Evolutionary conservation across 2,888 invertebrate species (phyloP).

Genomic region (Adelognathus sp.): DNA sequence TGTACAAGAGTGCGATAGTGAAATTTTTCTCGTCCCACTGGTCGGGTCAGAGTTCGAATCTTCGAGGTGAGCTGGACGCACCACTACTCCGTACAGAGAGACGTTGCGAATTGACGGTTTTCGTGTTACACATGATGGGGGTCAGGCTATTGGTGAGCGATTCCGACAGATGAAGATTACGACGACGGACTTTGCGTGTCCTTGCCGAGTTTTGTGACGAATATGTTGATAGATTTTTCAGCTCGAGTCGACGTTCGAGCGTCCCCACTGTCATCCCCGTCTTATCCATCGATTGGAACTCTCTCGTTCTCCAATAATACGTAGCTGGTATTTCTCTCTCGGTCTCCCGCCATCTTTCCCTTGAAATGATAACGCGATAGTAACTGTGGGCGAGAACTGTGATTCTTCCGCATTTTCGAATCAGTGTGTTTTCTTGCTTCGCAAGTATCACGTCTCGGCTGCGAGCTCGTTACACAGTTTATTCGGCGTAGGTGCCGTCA

Average conservation of each 20-base stretch:
- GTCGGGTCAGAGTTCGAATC: constrained; percentile 63
- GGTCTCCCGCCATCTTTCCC: not conserved
- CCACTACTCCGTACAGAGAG: not conserved
- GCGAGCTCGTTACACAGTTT: not conserved
- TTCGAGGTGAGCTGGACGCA: constrained; percentile 40
- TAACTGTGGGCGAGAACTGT: constrained; percentile 2
- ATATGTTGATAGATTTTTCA: not conserved
- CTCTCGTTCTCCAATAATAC: not conserved
- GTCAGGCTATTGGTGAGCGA: not conserved
- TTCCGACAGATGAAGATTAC: not conserved
- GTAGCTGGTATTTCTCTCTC: constrained; percentile 6
- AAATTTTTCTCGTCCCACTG: constrained; percentile 60
- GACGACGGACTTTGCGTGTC: constrained; percentile 57
- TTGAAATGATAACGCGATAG: constrained; percentile 40
- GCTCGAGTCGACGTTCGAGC: not conserved
- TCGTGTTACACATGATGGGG: not conserved
- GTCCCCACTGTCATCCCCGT: not conserved
- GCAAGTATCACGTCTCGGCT: constrained; percentile 8
- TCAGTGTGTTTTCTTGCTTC: constrained; percentile 33
- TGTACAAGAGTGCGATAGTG: constrained; percentile 56
- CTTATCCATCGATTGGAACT: not conserved
- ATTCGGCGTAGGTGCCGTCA: not conserved
- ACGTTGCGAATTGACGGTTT: constrained; percentile 9
- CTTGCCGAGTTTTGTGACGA: constrained; percentile 32
- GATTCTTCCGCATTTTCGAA: constrained; percentile 54